Evolutionary conservation across 2,888 invertebrate species (phyloP).

Genomic region (Eucriotettix oculatus): DNA sequence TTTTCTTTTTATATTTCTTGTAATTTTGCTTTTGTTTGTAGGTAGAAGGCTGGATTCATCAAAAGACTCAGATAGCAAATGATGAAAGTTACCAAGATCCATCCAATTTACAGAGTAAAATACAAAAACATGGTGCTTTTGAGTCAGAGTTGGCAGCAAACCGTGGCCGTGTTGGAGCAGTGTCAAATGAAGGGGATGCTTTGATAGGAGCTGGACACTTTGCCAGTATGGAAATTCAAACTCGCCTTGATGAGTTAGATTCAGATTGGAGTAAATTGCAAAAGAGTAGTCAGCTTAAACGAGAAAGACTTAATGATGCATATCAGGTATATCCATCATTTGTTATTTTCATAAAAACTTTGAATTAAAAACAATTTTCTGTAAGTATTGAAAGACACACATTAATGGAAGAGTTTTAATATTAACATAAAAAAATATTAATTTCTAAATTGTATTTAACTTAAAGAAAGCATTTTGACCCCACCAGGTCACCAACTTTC

Average conservation of each 20-base stretch:
- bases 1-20: no score
- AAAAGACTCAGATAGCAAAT: slow-evolving; percentile 81
- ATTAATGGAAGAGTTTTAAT: no score
- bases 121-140: slow-evolving; percentile 90
- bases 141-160: slow-evolving; percentile 89
- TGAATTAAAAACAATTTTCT: not conserved
- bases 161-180: slow-evolving; percentile 66
- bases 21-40: not conserved
- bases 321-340: slow-evolving; percentile 33
- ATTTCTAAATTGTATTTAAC: no score
- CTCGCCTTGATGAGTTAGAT: slow-evolving; percentile 67
- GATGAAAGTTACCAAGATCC: slow-evolving; percentile 92
- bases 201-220: slow-evolving; percentile 62
- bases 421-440: no score
- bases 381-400: no score
- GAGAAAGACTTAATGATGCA: slow-evolving; percentile 72
- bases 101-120: slow-evolving; percentile 92
- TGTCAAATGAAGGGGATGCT: slow-evolving; percentile 52
- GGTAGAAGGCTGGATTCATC: slow-evolving; percentile 70
- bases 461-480: no score
- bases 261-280: slow-evolving; percentile 75
- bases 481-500: no score
- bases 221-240: slow-evolving; percentile 69
- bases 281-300: slow-evolving; percentile 65
- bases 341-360: not conserved